These are phyloP conservation scores for Melieria omissa DNA, from an alignment of 2,888 invertebrate genomes.

Conservation along the genomic window DNA sequence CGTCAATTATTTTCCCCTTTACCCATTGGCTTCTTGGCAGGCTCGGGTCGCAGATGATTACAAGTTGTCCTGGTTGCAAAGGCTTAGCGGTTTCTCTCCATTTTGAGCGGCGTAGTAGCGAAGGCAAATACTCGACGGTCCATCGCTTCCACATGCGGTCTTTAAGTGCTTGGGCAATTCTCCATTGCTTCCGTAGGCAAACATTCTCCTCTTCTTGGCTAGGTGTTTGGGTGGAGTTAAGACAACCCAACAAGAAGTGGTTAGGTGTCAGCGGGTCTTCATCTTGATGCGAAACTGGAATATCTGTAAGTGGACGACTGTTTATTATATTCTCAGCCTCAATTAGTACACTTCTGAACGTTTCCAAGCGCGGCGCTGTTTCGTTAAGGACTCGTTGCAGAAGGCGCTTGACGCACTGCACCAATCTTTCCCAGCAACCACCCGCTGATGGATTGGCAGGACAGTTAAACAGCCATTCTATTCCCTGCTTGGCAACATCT, in stretches of 20 bases:
- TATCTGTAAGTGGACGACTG: conserved; percentile 37
- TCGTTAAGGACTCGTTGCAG: conserved; percentile 26
- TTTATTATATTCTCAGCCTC: conserved; percentile 43
- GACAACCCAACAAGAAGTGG: conserved; percentile 40
- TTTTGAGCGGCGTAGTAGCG: conserved; percentile 33
- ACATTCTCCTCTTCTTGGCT: conserved; percentile 14
- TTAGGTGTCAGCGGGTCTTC: conserved; percentile 42
- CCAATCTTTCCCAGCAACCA: conserved; percentile 45
- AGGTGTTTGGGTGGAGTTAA: conserved; percentile 36
- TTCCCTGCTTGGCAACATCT: conserved; percentile 22
- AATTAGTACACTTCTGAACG: conserved; percentile 38
- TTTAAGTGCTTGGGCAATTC: conserved; percentile 35
- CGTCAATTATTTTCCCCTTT: conserved; percentile 25
- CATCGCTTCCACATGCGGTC: conserved; percentile 35
- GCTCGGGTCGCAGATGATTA: conserved; percentile 31
- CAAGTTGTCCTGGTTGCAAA: not conserved
- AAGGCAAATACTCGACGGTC: conserved; percentile 35
- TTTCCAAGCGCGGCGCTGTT: conserved; percentile 36
- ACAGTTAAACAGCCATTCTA: conserved; percentile 39
- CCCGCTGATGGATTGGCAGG: conserved; percentile 42
- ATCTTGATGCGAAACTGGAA: conserved; percentile 31
- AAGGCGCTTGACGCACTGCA: conserved; percentile 31
- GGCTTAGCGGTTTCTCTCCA: conserved; percentile 29
- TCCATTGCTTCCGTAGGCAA: conserved; percentile 33
- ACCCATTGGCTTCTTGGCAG: conserved; percentile 35